These are phyloP conservation scores for Pipra filicauda DNA, from an alignment of 2,113 vertebrate species.

Conservation along the genomic window DNA sequence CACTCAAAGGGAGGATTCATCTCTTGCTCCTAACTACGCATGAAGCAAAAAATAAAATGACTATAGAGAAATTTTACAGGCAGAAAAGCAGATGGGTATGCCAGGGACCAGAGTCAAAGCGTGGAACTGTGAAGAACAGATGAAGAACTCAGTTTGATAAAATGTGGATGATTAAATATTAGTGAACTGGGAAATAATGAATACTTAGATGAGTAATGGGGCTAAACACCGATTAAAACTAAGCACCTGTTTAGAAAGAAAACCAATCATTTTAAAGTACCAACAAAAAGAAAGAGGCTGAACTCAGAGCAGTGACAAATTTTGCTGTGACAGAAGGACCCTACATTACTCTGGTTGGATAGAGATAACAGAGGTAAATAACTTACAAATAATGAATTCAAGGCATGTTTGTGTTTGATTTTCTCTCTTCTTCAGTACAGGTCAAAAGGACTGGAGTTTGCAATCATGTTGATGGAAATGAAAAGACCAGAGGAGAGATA, in stretches of 20 bases:
- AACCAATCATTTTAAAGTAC: neutral
- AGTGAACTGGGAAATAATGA: constrained; percentile 32
- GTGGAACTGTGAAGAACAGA: constrained; percentile 34
- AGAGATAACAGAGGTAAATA: constrained; percentile 31
- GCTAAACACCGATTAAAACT: constrained; percentile 29
- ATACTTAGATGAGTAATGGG: constrained; percentile 14
- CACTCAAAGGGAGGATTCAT: constrained; percentile 25
- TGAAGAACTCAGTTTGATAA: neutral
- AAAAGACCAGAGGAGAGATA: neutral
- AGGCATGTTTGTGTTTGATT: neutral
- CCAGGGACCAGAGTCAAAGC: constrained; percentile 3
- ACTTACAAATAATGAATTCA: neutral
- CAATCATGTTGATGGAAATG: neutral
- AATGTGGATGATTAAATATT: neutral
- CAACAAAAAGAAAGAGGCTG: neutral
- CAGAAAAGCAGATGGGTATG: constrained; percentile 3
- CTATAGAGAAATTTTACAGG: neutral
- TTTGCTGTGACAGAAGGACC: neutral
- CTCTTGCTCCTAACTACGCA: neutral
- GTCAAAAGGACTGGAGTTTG: neutral
- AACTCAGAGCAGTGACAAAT: constrained; percentile 7
- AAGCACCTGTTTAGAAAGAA: neutral
- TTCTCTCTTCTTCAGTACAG: neutral
- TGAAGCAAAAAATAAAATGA: constrained; percentile 32
- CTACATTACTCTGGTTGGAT: neutral